A percentile compares a stretch with the other conserved stretches of the same genome.
Evolutionary conservation across 2,797 vertebrate species (phyloP).

Genomic region (Etheostoma nigrum): DNA sequence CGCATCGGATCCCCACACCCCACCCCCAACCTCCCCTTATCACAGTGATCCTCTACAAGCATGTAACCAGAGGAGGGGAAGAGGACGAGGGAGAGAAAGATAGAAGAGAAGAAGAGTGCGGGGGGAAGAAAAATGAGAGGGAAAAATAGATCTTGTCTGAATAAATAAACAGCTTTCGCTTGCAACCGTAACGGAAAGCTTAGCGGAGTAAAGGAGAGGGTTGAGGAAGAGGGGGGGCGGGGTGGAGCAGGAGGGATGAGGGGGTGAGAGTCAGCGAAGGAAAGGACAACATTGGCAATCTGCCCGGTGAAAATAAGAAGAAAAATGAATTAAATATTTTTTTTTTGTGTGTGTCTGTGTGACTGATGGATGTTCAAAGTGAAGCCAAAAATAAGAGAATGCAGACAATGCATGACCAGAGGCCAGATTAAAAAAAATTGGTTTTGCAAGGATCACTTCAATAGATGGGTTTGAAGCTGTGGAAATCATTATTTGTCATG

Average conservation of each 20-base stretch:
- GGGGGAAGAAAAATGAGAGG: background rate
- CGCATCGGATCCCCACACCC: background rate
- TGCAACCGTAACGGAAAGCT: slow-evolving; percentile 51
- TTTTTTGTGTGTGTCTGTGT: slow-evolving; percentile 35
- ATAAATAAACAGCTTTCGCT: slow-evolving; percentile 66
- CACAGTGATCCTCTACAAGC: slow-evolving; percentile 36
- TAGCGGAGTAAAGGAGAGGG: slow-evolving; percentile 14
- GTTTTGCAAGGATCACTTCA: slow-evolving; percentile 18
- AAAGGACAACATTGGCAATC: slow-evolving; percentile 68
- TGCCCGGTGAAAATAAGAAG: slow-evolving; percentile 57
- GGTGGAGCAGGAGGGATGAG: slow-evolving; percentile 17
- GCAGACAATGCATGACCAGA: slow-evolving; percentile 35
- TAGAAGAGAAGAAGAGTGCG: background rate
- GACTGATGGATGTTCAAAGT: slow-evolving; percentile 62
- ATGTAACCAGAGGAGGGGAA: slow-evolving; percentile 21
- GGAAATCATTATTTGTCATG: background rate
- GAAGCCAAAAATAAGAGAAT: slow-evolving; percentile 37
- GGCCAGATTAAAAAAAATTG: slow-evolving; percentile 33
- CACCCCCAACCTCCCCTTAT: background rate
- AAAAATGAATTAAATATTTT: slow-evolving; percentile 56
- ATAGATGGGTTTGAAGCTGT: slow-evolving; percentile 33
- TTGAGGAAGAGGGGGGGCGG: background rate
- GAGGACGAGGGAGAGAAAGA: slow-evolving; percentile 10
- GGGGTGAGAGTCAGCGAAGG: slow-evolving; percentile 59
- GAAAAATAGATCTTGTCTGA: slow-evolving; percentile 57